Conservation (phyloP, 2,113 vertebrate genomes). For the Saguinus midas region DNA sequence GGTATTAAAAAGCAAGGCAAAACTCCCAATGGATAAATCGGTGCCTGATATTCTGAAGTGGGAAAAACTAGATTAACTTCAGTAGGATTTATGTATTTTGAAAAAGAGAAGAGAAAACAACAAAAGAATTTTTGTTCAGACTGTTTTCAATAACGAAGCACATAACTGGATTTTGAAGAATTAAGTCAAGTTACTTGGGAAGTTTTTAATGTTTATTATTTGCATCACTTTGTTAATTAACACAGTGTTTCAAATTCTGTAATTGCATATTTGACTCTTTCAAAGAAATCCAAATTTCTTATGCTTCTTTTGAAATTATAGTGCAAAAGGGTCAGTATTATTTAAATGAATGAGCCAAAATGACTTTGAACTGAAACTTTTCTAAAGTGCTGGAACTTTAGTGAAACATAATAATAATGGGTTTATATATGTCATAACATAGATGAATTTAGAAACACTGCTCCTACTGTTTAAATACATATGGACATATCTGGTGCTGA, state of each 20-base stretch:
- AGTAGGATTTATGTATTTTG: slow-evolving; percentile 83
- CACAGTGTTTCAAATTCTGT: slow-evolving; percentile 72
- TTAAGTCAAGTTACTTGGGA: slow-evolving; percentile 73
- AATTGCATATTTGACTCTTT: slow-evolving; percentile 69
- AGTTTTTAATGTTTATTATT: slow-evolving; percentile 59
- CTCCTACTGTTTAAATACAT: slow-evolving; percentile 63
- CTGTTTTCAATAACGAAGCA: slow-evolving; percentile 74
- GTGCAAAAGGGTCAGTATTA: slow-evolving; percentile 34
- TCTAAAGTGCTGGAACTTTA: slow-evolving; percentile 60
- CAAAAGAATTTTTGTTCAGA: slow-evolving; percentile 68
- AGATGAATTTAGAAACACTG: slow-evolving; percentile 60
- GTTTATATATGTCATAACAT: slow-evolving; percentile 55
- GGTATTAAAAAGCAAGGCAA: slow-evolving; percentile 83
- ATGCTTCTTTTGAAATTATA: slow-evolving; percentile 68
- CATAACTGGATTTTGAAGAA: slow-evolving; percentile 82
- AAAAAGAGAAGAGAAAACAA: slow-evolving; percentile 77
- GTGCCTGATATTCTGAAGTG: slow-evolving; percentile 80
- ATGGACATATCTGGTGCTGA: slow-evolving; percentile 71
- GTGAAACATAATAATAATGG: slow-evolving; percentile 55
- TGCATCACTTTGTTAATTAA: slow-evolving; percentile 73
- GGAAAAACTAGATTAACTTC: slow-evolving; percentile 80
- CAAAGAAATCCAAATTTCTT: slow-evolving; percentile 53
- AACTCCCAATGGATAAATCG: slow-evolving; percentile 74
- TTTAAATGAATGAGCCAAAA: slow-evolving; percentile 69
- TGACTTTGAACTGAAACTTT: slow-evolving; percentile 52